Evolutionary conservation across 2,797 vertebrate species (phyloP), one percentile per base, ranked within the genome.

Genomic region (Catharus ustulatus): DNA sequence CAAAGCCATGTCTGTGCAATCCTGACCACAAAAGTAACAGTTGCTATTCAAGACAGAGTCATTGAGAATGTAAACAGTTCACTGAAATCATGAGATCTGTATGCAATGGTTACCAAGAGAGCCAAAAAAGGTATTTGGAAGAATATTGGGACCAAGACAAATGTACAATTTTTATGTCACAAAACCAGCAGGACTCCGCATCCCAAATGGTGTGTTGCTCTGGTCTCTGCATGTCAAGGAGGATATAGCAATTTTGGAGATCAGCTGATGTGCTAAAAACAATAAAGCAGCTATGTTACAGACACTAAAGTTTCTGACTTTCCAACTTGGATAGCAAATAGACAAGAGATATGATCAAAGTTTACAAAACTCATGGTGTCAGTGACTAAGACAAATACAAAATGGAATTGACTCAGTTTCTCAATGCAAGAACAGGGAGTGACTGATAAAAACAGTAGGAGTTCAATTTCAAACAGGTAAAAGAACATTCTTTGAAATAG

Each of bases 1-100:
- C 0, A 1, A 58, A 66, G 36, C 7, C 1, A 2, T 63, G 8
- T 9, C 40, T 40, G 30, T 15, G 26, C 21, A 74, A 48, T 26
- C n/a, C 22, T 92, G 23, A 73, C 17, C 24, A 78, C 32, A 64
- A 38, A 88, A 77, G 12, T 1, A 82, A 62, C 12, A 61, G 8
- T 1, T 75, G 6, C 21, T 72, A 38, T 79, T 87, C 51, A 74
- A 8, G 24, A 90, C 48, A 75, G 43, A 84, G 42, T 21, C 3
- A 11, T 1, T 58, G 16, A 6, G 16, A 62, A 78, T 6, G 13
- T 38, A 51, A 88, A 15, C 10, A 61, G 20, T 54, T 72, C 30
- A 29, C 52, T 38, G 18, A 75, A 93, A 51, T 72, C 7, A 75
- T 54, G 17, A 46, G 7, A 64, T 81, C 34, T 62, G 4, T 29